Conservation (phyloP, 2,797 vertebrate species). For the Diglossa cyanea region DNA sequence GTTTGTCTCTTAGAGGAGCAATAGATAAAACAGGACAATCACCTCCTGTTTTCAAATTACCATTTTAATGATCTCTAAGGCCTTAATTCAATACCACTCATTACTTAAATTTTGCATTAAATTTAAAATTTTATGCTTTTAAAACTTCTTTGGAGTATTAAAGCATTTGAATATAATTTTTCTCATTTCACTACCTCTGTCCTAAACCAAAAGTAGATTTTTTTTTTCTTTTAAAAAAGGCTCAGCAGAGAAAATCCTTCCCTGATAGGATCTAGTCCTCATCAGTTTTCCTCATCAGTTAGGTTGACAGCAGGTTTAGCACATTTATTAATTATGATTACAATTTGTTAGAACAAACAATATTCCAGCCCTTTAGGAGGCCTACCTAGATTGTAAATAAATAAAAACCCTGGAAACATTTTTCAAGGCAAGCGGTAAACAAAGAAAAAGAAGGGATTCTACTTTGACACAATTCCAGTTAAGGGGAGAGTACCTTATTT, state of each 20-base stretch:
- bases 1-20: background rate
- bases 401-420: background rate
- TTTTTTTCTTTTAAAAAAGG: background rate
- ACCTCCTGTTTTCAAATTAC: background rate
- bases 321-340: constrained; percentile 19
- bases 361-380: background rate
- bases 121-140: background rate
- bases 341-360: constrained; percentile 4
- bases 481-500: background rate
- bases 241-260: background rate
- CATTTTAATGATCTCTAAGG: background rate
- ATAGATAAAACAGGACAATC: background rate
- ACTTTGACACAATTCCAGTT: background rate
- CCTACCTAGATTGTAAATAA: background rate
- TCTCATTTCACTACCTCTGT: background rate
- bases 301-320: background rate
- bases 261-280: background rate
- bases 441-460: background rate
- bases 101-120: background rate
- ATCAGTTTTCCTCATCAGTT: constrained; percentile 15
- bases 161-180: background rate
- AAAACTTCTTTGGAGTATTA: background rate
- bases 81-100: background rate
- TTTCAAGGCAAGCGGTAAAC: background rate
- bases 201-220: background rate